phyloP scores from a whole-genome alignment of 2,888 invertebrate genomes.

The Pollenia labialis region DNA sequence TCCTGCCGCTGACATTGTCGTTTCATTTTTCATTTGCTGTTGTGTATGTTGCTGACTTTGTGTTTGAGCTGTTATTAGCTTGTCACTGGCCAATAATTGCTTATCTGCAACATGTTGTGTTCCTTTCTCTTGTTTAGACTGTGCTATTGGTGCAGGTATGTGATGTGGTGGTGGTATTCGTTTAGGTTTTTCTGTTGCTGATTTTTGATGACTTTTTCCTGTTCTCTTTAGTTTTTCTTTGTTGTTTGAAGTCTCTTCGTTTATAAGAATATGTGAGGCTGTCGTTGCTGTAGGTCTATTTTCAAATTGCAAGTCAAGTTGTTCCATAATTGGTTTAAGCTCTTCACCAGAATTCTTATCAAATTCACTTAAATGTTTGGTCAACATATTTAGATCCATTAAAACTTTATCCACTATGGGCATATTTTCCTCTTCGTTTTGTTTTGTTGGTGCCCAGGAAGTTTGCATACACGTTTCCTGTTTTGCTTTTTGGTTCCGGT shows the following conservation, averaged over 20 bases:
- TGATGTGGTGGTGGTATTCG: background rate
- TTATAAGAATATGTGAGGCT: slow-evolving; percentile 76
- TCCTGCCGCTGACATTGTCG: slow-evolving; percentile 34
- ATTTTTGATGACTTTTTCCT: slow-evolving; percentile 39
- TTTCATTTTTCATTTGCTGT: slow-evolving; percentile 32
- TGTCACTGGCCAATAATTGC: slow-evolving; percentile 74
- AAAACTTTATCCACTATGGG: slow-evolving; percentile 65
- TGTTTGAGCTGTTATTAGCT: slow-evolving; percentile 56
- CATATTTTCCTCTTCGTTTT: slow-evolving; percentile 56
- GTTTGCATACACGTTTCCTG: slow-evolving; percentile 48
- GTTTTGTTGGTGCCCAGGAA: slow-evolving; percentile 62
- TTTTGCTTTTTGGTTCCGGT: slow-evolving; percentile 28
- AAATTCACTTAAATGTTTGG: slow-evolving; percentile 67
- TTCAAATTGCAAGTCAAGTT: slow-evolving; percentile 62
- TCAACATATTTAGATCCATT: slow-evolving; percentile 67
- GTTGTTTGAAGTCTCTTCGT: slow-evolving; percentile 71
- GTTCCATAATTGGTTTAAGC: slow-evolving; percentile 63
- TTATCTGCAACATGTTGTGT: slow-evolving; percentile 77
- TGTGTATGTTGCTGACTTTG: slow-evolving; percentile 32
- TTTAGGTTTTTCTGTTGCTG: slow-evolving; percentile 8
- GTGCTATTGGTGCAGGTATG: slow-evolving; percentile 14
- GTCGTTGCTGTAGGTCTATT: slow-evolving; percentile 57
- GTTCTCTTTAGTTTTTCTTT: slow-evolving; percentile 38
- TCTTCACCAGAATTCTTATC: slow-evolving; percentile 40
- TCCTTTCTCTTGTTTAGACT: slow-evolving; percentile 16